These are phyloP conservation scores for Eupithecia exiguata DNA, from an alignment of 2,888 invertebrate genomes.

Conservation along the genomic window DNA sequence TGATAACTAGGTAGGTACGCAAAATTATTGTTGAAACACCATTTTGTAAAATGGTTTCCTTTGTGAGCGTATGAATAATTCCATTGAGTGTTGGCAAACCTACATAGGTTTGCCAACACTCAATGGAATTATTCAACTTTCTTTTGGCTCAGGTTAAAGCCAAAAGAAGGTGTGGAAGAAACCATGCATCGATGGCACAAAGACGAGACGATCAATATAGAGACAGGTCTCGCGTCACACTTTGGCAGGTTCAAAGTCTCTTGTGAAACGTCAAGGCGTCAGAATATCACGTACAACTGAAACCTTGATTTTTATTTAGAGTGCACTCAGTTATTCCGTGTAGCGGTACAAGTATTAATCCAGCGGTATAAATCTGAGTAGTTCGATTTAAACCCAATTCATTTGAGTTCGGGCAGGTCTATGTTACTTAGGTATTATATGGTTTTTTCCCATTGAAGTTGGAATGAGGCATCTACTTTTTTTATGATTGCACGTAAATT, in stretches of 20 bases:
- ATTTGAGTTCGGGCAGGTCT: too few relatives aligned
- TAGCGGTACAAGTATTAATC: background rate
- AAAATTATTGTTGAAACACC: background rate
- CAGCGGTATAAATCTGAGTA: background rate
- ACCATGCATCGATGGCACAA: background rate
- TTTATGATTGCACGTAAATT: too few relatives aligned
- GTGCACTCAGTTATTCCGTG: background rate
- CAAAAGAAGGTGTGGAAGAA: conserved; percentile 8
- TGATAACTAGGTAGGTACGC: background rate
- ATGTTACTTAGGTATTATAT: too few relatives aligned
- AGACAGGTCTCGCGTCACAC: background rate
- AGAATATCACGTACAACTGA: conserved; percentile 9
- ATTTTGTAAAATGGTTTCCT: background rate
- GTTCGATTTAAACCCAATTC: too few relatives aligned
- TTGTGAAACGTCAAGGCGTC: background rate
- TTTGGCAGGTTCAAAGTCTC: conserved; percentile 10
- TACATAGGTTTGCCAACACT: background rate
- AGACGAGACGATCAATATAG: background rate
- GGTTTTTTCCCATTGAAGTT: too few relatives aligned
- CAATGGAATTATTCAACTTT: background rate
- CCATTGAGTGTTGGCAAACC: background rate
- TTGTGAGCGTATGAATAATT: background rate
- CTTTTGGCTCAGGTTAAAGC: too few relatives aligned
- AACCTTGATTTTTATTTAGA: conserved; percentile 5
- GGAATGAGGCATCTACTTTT: too few relatives aligned